A percentile compares a stretch with the other conserved stretches of the same genome.
Conservation (phyloP, 2,113 vertebrate genomes). For the Saccopteryx leptura region DNA sequence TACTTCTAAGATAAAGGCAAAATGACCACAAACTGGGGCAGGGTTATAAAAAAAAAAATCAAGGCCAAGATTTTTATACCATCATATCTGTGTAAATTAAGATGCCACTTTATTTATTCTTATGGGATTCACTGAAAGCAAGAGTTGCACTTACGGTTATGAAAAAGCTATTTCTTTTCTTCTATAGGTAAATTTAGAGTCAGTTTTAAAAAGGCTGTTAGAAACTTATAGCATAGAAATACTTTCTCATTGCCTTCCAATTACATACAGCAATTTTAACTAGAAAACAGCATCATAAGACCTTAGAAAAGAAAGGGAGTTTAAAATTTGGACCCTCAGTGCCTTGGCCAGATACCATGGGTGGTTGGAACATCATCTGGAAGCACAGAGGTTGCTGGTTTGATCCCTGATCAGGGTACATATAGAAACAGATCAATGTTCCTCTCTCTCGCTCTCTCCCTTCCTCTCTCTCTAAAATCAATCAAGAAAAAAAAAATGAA, state of each 20-base stretch:
- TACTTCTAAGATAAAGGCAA: slow-evolving; percentile 59
- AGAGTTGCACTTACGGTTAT: neutral
- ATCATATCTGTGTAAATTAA: neutral
- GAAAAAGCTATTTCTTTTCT: neutral
- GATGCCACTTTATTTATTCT: slow-evolving; percentile 5
- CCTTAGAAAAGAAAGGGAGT: neutral
- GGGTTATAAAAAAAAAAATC: neutral
- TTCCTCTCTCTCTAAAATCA: no score
- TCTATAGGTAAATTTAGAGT: neutral
- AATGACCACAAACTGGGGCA: slow-evolving; percentile 4
- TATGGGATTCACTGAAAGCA: neutral
- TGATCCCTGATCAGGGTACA: no score
- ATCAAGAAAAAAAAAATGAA: neutral
- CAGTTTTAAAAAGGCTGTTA: neutral
- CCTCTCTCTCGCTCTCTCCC: no score
- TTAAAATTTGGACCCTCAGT: neutral
- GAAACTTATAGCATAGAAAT: slow-evolving; percentile 27
- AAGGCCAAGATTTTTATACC: slow-evolving; percentile 6
- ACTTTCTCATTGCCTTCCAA: slow-evolving; percentile 39
- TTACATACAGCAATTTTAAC: slow-evolving; percentile 34
- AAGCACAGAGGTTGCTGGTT: no score
- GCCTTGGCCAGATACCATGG: no score
- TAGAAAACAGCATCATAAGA: slow-evolving; percentile 50
- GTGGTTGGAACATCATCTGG: no score
- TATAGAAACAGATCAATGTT: no score